Evolutionary conservation across 2,888 invertebrate genomes (phyloP).

Genomic region (Hesperia comma): DNA sequence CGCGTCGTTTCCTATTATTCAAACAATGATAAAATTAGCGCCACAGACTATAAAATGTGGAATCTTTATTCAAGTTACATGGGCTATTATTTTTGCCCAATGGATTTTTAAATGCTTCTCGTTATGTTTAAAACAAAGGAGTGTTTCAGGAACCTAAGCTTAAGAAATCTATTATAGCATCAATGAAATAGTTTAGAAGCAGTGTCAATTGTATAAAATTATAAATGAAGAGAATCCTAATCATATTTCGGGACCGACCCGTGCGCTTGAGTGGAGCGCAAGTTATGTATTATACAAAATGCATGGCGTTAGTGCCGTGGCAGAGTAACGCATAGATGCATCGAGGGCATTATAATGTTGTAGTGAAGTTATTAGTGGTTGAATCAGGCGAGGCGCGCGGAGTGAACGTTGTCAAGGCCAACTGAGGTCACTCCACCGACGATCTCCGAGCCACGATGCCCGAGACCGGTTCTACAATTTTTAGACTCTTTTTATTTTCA

Average conservation of each 20-base stretch:
- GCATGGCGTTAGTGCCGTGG: constrained; percentile 50
- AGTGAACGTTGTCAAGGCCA: constrained; percentile 83
- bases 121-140: too few relatives aligned
- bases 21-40: constrained; percentile 40
- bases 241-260: constrained; percentile 65
- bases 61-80: too few relatives aligned
- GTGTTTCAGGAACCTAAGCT: too few relatives aligned
- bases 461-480: constrained; percentile 82
- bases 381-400: constrained; percentile 74
- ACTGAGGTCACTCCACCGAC: constrained; percentile 82
- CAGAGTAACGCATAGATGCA: constrained; percentile 70
- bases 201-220: constrained; percentile 29
- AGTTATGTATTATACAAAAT: constrained; percentile 19
- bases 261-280: constrained; percentile 30
- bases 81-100: too few relatives aligned
- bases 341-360: constrained; percentile 74
- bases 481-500: constrained; percentile 83
- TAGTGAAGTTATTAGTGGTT: constrained; percentile 81
- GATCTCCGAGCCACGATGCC: constrained; percentile 78
- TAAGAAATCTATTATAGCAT: too few relatives aligned
- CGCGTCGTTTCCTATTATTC: constrained; percentile 37
- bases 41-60: constrained; percentile 17
- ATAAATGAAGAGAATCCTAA: constrained; percentile 67
- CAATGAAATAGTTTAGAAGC: too few relatives aligned
- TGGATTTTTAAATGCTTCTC: too few relatives aligned